Evolutionary conservation across 1,140 invertebrate species (phyloP), one percentile per base, ranked within the genome.

Genomic region (Drosophila chauvacae): DNA sequence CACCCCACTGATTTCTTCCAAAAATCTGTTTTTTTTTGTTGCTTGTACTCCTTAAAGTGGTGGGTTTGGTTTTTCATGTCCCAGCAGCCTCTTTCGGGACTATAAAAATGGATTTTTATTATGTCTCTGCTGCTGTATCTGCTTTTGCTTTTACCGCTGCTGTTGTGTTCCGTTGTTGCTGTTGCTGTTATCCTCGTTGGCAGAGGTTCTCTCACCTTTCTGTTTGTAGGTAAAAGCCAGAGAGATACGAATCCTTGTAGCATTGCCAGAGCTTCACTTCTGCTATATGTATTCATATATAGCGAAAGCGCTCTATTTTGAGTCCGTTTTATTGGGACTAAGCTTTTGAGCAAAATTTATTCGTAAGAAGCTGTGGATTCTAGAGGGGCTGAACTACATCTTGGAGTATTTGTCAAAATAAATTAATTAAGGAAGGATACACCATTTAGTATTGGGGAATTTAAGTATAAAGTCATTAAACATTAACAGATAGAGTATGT

Each of bases 41-140:
- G n/a, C 2, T 23, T 39, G 1, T 39, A 37, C 4, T 39, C 14
- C 20, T 26, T 39, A 14, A 35, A 47, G 63, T 47, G 65, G 73
- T 58, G 64, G 77, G 83, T 85, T 88, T 81, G 80, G 48, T 82
- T 69, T 77, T 70, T 37, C 45, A 72, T 44, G 72, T 65, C 57
- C 59, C 62, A 71, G 37, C 42, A 57, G 72, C 72, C 50, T 50
- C 60, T 72, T 65, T 44, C 74, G 57, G 85, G 85, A 90, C 85
- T 69, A 88, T 88, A 84, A 90, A 88, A 88, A 90, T 84, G 85
- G 85, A 88, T 88, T 88, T 88, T 90, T 88, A 88, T 88, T 65
- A 88, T 84, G 74, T 66, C 68, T 66, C 68, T 76, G 81, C 65
- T 47, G 60, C 50, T 57, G 48, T 35, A 61, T 30, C 37, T 61